Conservation (phyloP, 2,888 invertebrate genomes). For the Acrobasis suavella region DNA sequence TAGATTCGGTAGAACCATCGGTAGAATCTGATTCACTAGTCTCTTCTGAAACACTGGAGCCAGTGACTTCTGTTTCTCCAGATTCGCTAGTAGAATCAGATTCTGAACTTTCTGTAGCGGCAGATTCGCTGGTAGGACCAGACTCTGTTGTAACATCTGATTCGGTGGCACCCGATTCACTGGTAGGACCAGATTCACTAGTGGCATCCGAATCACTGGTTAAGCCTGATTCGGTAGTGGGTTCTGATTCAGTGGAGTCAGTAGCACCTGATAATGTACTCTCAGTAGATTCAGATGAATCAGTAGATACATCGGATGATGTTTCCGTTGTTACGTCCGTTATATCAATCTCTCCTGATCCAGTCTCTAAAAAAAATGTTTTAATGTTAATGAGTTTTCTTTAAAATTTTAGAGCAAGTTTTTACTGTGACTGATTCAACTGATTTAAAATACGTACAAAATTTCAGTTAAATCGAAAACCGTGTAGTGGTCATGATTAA, state of each 20-base stretch:
- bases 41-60: conserved; percentile 22
- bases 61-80: conserved; percentile 15
- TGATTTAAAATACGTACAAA: too few relatives aligned
- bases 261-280: conserved; percentile 6
- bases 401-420: too few relatives aligned
- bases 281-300: neutral
- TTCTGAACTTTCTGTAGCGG: conserved; percentile 26
- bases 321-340: conserved; percentile 32
- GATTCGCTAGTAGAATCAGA: conserved; percentile 21
- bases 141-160: conserved; percentile 27
- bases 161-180: conserved; percentile 28
- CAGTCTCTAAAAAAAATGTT: conserved; percentile 11
- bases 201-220: neutral
- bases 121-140: conserved; percentile 27
- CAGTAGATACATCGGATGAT: conserved; percentile 1
- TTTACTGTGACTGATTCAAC: too few relatives aligned
- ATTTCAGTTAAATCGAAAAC: too few relatives aligned
- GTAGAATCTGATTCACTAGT: conserved; percentile 25
- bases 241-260: neutral
- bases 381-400: too few relatives aligned
- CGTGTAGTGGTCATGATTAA: too few relatives aligned
- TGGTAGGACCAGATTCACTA: conserved; percentile 26
- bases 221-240: neutral
- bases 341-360: conserved; percentile 13
- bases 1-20: conserved; percentile 27